phyloP scores from a whole-genome alignment of 2,113 vertebrate species.

The Archocentrus centrarchus region DNA sequence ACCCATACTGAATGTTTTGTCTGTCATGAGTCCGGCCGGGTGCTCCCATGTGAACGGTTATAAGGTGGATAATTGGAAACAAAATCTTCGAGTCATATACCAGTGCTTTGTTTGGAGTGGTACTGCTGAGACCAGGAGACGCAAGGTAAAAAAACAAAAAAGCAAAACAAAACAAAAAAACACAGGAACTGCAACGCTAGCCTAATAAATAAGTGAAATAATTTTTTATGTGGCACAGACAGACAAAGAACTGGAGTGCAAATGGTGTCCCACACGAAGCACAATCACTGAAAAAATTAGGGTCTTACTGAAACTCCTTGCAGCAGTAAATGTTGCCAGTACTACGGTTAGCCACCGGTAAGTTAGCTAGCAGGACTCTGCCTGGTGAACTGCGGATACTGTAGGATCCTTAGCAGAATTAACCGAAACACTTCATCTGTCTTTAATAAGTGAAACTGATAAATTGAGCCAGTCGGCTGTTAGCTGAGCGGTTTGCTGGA shows the following conservation, averaged over 20 bases:
- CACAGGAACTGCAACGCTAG: conserved; percentile 55
- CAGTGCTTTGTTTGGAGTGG: conserved; percentile 99
- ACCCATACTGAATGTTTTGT: conserved; percentile 81
- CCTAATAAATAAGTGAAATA: conserved; percentile 33
- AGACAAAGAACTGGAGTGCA: conserved; percentile 16
- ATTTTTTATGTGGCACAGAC: conserved; percentile 46
- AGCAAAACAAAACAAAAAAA: conserved; percentile 75
- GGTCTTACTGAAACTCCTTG: conserved; percentile 7
- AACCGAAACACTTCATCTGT: neutral
- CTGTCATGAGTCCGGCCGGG: conserved; percentile 95
- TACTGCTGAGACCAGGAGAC: conserved; percentile 94
- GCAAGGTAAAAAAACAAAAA: conserved; percentile 87
- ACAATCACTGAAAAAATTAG: conserved; percentile 30
- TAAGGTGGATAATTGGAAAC: conserved; percentile 99
- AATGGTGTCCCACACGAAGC: conserved; percentile 52
- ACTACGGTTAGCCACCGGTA: conserved; percentile 53
- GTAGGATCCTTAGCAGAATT: conserved; percentile 15
- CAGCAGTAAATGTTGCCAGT: conserved; percentile 25
- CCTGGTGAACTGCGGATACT: conserved; percentile 19
- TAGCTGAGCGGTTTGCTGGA: conserved; percentile 22
- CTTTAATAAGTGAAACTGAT: neutral
- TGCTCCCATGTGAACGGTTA: conserved; percentile 97
- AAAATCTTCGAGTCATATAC: conserved; percentile 97
- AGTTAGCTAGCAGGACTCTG: conserved; percentile 49
- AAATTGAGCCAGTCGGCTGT: neutral